Percentiles rank a stretch among this genome's conserved stretches.
phyloP scores from a whole-genome alignment of 1,140 invertebrate genomes.

The Agrypnia vestita region DNA sequence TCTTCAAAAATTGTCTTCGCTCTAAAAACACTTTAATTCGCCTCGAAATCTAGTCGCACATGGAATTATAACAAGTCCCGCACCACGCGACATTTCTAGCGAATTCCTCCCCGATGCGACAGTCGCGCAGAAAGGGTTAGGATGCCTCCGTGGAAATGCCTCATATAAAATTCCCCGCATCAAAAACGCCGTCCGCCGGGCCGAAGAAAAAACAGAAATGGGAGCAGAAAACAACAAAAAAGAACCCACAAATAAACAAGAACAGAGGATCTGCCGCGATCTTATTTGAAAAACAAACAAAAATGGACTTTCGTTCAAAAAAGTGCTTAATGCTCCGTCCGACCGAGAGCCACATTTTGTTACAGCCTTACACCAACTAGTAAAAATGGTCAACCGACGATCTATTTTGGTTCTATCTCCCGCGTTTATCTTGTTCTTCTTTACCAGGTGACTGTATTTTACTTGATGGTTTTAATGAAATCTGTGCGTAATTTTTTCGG shows the following conservation, averaged over 20 bases:
- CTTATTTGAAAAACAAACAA: constrained; percentile 29
- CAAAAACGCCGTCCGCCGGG: constrained; percentile 34
- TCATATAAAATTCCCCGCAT: constrained; percentile 35
- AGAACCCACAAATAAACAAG: constrained; percentile 30
- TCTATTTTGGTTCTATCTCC: too few relatives aligned
- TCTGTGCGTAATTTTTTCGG: too few relatives aligned
- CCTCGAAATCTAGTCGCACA: too few relatives aligned
- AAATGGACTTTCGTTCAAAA: constrained; percentile 9
- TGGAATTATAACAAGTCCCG: too few relatives aligned
- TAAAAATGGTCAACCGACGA: neutral
- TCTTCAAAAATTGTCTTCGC: too few relatives aligned
- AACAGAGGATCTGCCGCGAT: constrained; percentile 32
- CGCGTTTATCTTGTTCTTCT: too few relatives aligned
- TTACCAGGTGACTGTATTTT: too few relatives aligned
- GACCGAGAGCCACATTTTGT: neutral
- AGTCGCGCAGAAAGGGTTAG: neutral
- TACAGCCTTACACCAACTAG: neutral
- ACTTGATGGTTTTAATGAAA: too few relatives aligned
- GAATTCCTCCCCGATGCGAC: neutral
- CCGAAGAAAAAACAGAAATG: constrained; percentile 14
- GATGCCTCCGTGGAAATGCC: constrained; percentile 35
- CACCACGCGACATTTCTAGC: too few relatives aligned
- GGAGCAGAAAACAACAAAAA: constrained; percentile 39
- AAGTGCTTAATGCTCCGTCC: neutral
- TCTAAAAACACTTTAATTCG: too few relatives aligned